phyloP scores from a whole-genome alignment of 2,888 invertebrate genomes.

The Erynnis tages region DNA sequence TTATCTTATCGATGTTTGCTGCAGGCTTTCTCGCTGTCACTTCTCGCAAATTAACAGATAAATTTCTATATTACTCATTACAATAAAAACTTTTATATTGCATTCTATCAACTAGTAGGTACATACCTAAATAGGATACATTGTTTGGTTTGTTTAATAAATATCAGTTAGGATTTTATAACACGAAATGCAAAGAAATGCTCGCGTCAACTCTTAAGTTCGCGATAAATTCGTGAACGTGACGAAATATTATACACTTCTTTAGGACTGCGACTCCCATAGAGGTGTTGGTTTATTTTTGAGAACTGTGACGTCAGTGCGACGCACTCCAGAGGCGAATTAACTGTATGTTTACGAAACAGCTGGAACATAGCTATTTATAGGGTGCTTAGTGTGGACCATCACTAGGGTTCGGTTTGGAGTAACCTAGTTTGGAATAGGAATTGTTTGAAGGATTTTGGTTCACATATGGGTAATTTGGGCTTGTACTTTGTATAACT shows the following conservation, averaged over 20 bases:
- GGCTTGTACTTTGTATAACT: too few species aligned
- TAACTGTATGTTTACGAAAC: conserved; percentile 21
- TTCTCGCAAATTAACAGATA: neutral
- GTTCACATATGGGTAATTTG: too few species aligned
- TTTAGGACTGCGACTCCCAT: conserved; percentile 12
- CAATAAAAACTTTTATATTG: too few species aligned
- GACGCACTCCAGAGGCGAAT: conserved; percentile 13
- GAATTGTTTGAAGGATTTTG: too few species aligned
- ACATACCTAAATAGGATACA: too few species aligned
- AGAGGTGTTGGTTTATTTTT: conserved; percentile 1
- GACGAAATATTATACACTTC: neutral
- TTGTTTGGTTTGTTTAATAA: too few species aligned
- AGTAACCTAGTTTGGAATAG: too few species aligned
- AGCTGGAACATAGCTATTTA: conserved; percentile 16
- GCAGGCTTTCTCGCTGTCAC: neutral
- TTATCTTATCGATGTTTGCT: conserved; percentile 15
- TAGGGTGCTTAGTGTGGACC: neutral
- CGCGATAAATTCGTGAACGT: neutral
- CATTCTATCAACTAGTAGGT: too few species aligned
- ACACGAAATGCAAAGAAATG: too few species aligned
- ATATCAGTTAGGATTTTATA: too few species aligned
- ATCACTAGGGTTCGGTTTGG: neutral
- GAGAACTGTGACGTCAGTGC: conserved; percentile 12
- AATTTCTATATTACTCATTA: neutral
- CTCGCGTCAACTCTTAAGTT: too few species aligned